Evolutionary conservation across 2,797 vertebrate species (phyloP).

Genomic region (Lutjanus campechanus): DNA sequence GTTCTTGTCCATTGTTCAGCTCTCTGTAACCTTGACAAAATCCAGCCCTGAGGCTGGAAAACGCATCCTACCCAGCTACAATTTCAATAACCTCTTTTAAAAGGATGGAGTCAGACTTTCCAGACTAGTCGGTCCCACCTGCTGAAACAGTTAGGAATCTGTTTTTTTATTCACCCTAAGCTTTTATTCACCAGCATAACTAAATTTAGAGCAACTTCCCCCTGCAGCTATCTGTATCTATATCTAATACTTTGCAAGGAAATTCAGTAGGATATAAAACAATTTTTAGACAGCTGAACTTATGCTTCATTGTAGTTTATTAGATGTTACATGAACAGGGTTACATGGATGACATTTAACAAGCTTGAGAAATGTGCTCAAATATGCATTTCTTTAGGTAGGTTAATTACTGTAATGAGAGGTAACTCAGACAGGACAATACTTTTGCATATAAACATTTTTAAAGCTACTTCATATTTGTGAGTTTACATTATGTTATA

Average conservation of each 20-base stretch:
- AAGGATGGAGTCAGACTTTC: no score
- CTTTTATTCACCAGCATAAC: no score
- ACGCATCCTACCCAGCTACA: no score
- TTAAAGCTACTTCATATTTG: conserved; percentile 27
- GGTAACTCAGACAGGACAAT: conserved; percentile 3
- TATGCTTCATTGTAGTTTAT: conserved; percentile 33
- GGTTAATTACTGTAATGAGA: conserved; percentile 1
- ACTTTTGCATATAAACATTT: conserved; percentile 8
- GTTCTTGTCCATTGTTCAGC: no score
- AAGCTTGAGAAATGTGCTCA: conserved; percentile 3
- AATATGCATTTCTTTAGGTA: conserved; percentile 16
- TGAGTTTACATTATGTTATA: conserved; percentile 8
- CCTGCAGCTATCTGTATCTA: neutral
- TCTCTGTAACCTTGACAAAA: no score
- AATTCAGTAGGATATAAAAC: neutral
- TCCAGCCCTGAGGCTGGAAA: no score
- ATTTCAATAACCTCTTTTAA: neutral
- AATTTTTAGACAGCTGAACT: neutral
- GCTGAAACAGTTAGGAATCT: no score
- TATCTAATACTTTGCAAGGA: neutral
- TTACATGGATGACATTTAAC: conserved; percentile 21
- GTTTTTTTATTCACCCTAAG: no score
- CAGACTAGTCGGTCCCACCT: no score
- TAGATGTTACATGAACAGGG: conserved; percentile 29
- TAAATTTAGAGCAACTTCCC: neutral